Evolutionary conservation across 1,140 invertebrate genomes (phyloP).

Genomic region (Diabrotica undecimpunctata): DNA sequence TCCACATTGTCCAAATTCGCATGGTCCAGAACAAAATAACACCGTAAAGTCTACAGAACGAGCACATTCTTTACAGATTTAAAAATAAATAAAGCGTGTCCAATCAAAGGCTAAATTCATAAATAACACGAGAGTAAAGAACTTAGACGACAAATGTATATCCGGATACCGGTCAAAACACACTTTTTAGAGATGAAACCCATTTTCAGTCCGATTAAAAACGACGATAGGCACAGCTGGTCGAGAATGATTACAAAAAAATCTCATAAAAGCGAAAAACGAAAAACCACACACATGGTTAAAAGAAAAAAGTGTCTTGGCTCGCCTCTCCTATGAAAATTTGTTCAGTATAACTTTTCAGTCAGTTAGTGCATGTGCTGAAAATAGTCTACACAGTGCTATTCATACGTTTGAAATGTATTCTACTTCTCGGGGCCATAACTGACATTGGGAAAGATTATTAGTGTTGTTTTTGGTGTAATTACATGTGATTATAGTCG

Average conservation of each 20-base stretch:
- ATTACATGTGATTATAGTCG: conserved; percentile 1
- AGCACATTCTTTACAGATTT: background rate
- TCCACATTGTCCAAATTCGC: too few relatives aligned
- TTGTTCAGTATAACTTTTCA: conserved; percentile 34
- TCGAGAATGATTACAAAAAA: background rate
- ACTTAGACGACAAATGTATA: conserved; percentile 9
- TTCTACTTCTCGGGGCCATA: background rate
- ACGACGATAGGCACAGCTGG: background rate
- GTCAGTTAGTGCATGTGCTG: conserved; percentile 29
- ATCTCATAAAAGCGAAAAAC: conserved; percentile 4
- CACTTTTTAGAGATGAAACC: conserved; percentile 6
- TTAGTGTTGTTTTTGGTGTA: background rate
- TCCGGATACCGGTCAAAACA: conserved; percentile 17
- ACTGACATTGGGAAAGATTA: background rate
- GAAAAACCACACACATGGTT: conserved; percentile 16
- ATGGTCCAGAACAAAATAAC: too few relatives aligned
- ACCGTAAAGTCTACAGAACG: background rate
- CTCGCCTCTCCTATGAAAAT: conserved; percentile 16
- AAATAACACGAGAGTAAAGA: conserved; percentile 14
- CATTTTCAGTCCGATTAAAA: conserved; percentile 5
- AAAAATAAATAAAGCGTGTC: conserved; percentile 2
- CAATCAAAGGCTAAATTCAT: conserved; percentile 1
- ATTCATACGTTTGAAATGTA: conserved; percentile 13
- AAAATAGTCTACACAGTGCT: conserved; percentile 31
- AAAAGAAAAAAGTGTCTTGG: conserved; percentile 8